Base-by-base conservation (phyloP, 2,113 vertebrate genomes). In the Microcebus griseorufus region DNA sequence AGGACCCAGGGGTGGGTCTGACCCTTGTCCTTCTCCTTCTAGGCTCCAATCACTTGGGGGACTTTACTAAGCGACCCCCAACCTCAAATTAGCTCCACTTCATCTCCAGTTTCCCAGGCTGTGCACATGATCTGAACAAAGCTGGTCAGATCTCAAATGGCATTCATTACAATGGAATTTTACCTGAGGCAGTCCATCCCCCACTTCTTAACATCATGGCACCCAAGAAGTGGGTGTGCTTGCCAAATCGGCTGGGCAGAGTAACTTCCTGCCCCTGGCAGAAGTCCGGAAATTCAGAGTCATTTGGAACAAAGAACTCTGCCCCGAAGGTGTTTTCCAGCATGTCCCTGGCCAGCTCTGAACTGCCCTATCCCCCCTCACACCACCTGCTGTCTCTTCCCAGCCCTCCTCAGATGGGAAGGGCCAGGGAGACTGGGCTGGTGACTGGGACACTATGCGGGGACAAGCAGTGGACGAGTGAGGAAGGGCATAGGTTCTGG, bases 161-260 rank as follows among this genome's bases (percentile, higher is more conserved):
- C 81, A 60, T 97, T 97, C 92, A 97, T 93, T 92, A 90, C 60
- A 84, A 95, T 97, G 97, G 98, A 98, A 98, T 98, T 97, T 98
- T 92, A 94, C 97, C 97, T 45, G 97, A 89, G 97, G 98, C 93
- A 88, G 39, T 70, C 96, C 96, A 86, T 90, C 97, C 97, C 86
- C 96, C 98, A 93, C 83, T 87, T 69, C 96, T 92, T 51, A 76
- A 95, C 89, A 88, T 51, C 81, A 84, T 88, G 93, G 98, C 97
- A 97, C 92, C 96, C 89, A 90, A 90, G 53, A 95, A 39, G 90
- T 88, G 2, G 34, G 32, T 45, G 55, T 42, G 67, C 96, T 95
- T 97, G 97, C 97, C 96, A 98, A 84, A 96, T 84, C 95, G 97
- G 96, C 93, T 79, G 92, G 96, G 96, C 96, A 97, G 93, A 96